These are phyloP conservation scores for Archips xylosteana DNA, from an alignment of 2,888 invertebrate species.

Conservation along the genomic window DNA sequence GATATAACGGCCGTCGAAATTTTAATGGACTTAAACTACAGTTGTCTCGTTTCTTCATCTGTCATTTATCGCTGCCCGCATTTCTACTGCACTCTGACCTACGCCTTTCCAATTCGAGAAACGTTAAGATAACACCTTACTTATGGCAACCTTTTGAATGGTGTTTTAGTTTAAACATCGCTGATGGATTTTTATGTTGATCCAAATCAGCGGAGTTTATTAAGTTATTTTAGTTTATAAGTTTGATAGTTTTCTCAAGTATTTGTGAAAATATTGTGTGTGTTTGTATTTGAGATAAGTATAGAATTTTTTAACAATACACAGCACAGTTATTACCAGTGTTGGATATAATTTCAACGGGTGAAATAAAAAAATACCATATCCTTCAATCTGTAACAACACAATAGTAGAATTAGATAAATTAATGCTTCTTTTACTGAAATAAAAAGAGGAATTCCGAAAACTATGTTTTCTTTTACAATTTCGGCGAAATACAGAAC, in stretches of 20 bases:
- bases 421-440: too few relatives aligned
- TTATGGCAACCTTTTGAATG: conserved; percentile 52
- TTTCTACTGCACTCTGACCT: conserved; percentile 43
- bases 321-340: too few relatives aligned
- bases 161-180: conserved; percentile 47
- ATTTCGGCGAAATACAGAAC: too few relatives aligned
- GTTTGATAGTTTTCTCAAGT: background rate
- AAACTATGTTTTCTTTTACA: too few relatives aligned
- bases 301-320: too few relatives aligned
- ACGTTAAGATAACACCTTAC: conserved; percentile 73
- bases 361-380: too few relatives aligned
- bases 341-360: too few relatives aligned
- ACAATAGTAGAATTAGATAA: too few relatives aligned
- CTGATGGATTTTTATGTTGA: conserved; percentile 19
- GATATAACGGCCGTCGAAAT: background rate
- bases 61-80: conserved; percentile 47
- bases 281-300: too few relatives aligned
- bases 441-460: too few relatives aligned
- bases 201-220: conserved; percentile 12
- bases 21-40: background rate
- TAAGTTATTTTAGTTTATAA: background rate
- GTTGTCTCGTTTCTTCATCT: background rate
- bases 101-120: conserved; percentile 56
- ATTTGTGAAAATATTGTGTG: background rate
- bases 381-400: too few relatives aligned